Base-by-base conservation (phyloP, 2,888 invertebrate species). In the Chalcosyrphus nemorum region DNA sequence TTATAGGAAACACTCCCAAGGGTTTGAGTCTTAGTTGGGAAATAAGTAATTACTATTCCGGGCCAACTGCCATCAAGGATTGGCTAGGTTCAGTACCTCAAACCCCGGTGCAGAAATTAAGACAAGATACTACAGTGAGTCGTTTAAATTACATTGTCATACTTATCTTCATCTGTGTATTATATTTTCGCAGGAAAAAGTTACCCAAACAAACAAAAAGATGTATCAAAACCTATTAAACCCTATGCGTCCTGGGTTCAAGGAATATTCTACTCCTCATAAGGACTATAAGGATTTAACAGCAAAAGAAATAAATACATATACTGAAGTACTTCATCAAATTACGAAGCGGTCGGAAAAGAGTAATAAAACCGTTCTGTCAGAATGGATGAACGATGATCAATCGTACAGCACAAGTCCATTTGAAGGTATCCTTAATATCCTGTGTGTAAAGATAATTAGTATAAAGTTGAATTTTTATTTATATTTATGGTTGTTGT, bases 1-100 rank as follows among this genome's bases (percentile, higher is more conserved):
- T 80, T 0, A 13, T 80, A 5, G 65, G 38, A 6, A 59, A 29
- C n/a, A 59, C 4, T 45, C 80, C 80, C 0, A 80, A 72, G 27
- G 80, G 80, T 0, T n/a, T 80, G 2, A 59, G 66, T 4, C 15
- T 45, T 1, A 54, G 50, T 6, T 80, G 50, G 50, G 80, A 80
- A 59, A 19, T 80, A 6, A 59, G 65, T 45, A 45, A 41, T 3
- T 72, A 72, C 17, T 80, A 38, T 52, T 43, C 65, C 1, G 74
- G 80, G 1, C 74, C 66, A 45, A 72, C 66, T 9, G 7, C n/a
- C 2, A 9, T 80, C 1, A 38, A 29, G 2, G 74, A 80, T 38
- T 72, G 32, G 66, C 15, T 54, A 45, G 45, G n/a, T 24, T 19
- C 4, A 13, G 6, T 6, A 9, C 63, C 63, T 3, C 9, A 11